A percentile compares a stretch with the other conserved stretches of the same genome.
phyloP scores from a whole-genome alignment of 2,888 invertebrate genomes.

The Drosophila parthenogenetica region DNA sequence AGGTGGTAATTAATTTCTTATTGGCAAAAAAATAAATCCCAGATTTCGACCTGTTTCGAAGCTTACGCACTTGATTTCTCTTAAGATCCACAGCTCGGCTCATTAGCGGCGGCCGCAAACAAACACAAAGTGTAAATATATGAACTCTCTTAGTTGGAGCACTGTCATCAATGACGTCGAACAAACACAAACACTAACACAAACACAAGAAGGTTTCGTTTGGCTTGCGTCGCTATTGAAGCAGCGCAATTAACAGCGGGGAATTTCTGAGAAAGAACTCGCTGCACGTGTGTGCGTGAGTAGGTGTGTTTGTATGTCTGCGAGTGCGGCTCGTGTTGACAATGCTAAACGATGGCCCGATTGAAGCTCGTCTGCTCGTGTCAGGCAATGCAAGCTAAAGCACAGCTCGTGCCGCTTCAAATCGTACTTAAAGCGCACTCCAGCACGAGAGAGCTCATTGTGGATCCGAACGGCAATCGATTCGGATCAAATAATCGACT shows the following conservation, averaged over 20 bases:
- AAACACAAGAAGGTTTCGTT: not conserved
- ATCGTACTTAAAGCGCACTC: conserved; percentile 48
- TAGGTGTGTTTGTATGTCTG: not conserved
- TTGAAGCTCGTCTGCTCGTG: conserved; percentile 12
- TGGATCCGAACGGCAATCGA: conserved; percentile 29
- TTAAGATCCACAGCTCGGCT: conserved; percentile 10
- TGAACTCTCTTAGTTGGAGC: not conserved
- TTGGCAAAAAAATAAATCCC: no score
- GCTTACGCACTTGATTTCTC: not conserved
- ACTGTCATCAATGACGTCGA: conserved; percentile 22
- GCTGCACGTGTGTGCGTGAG: not conserved
- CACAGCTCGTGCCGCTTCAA: conserved; percentile 11
- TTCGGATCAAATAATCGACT: conserved; percentile 9
- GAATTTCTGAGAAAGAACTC: conserved; percentile 27
- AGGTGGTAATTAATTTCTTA: not conserved
- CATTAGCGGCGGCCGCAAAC: conserved; percentile 3
- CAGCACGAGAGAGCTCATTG: conserved; percentile 35
- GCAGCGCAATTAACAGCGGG: conserved; percentile 20
- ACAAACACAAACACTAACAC: not conserved
- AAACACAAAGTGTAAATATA: conserved; percentile 15
- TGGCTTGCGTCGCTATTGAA: conserved; percentile 1
- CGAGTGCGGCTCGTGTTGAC: not conserved
- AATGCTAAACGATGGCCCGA: conserved; percentile 12
- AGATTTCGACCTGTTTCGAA: not conserved
- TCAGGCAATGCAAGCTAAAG: no score